A percentile compares a stretch with the other conserved stretches of the same genome.
phyloP scores from a whole-genome alignment of 1,140 invertebrate genomes.

The Solenopsis fugax region DNA sequence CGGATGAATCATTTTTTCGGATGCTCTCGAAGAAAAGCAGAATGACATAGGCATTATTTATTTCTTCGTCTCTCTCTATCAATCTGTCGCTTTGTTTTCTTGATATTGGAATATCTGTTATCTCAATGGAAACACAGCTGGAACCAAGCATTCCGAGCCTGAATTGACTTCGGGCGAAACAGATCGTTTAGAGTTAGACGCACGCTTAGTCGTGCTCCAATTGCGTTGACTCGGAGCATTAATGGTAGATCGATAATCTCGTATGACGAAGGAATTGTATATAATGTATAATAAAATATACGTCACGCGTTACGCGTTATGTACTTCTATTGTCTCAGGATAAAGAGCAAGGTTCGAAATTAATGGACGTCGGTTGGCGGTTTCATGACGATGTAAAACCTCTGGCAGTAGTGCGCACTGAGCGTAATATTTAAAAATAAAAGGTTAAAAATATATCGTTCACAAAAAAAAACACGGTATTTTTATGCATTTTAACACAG shows the following conservation, averaged over 20 bases:
- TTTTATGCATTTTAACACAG: background rate
- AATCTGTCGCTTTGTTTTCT: background rate
- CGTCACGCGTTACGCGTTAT: background rate
- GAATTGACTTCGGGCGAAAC: background rate
- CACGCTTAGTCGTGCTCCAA: background rate
- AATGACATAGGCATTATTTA: background rate
- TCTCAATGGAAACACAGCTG: background rate
- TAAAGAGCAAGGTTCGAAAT: constrained; percentile 48
- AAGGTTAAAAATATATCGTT: constrained; percentile 33
- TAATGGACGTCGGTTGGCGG: background rate
- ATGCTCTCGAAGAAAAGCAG: background rate
- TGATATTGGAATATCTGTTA: background rate
- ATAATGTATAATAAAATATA: background rate
- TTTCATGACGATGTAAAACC: background rate
- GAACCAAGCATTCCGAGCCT: background rate
- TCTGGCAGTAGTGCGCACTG: background rate
- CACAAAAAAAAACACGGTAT: background rate
- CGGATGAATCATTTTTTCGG: constrained; percentile 36
- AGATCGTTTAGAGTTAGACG: background rate
- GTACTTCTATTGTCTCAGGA: constrained; percentile 4
- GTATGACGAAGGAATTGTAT: background rate
- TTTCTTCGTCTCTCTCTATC: background rate
- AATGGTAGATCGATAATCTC: constrained; percentile 11
- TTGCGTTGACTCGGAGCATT: background rate
- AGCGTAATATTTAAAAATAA: constrained; percentile 32